Base-by-base conservation (phyloP, 2,888 invertebrate species). In the Mantis religiosa region DNA sequence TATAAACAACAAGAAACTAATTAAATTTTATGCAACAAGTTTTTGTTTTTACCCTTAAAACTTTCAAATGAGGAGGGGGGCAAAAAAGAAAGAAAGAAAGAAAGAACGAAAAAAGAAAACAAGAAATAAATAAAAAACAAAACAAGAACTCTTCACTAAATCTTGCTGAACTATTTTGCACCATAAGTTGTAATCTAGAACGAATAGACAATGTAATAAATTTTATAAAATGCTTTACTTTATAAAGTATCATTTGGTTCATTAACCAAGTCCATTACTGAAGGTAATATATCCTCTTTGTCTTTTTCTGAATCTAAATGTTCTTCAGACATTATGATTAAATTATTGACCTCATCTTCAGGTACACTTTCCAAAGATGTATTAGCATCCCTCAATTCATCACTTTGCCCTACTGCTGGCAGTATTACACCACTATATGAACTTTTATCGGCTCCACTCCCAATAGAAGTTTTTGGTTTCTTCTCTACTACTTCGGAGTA, bases 221-320 rank as follows among this genome's bases (percentile, higher is more conserved):
- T 20, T 20, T 20, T 71, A 71, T 71, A 71, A 71, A 71, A 71
- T 20, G 20, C 54, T 71, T 20, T 20, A 71, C 25, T 71, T 71
- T 71, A 71, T 6, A 71, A 71, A 27, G n/a, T 30, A 27, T 89
- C 89, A 83, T 81, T 87, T 54, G 86, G 9, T 12, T 89, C 89
- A 30, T 86, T 54, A 12, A 86, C 86, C 82, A 89, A 86, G 28
- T 89, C 89, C 83, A 89, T 86, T 86, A 87, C 83, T 27, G 89
- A 89, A n/a, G 87, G 89, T 71, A 89, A 47, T 14, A 85, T 27
- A 34, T 82, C 88, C 30, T 83, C 86, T 34, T 86, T 54, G n/a
- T 85, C 54, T 71, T 71, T 71, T 6, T 71, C 54, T 71, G 54
- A 14, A 2, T 71, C 8, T 71, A 71, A 71, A 20, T 20, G 54